Percentiles rank a stretch among this genome's conserved stretches.
phyloP scores from a whole-genome alignment of 2,113 vertebrate species.

The Ceratotherium simum region DNA sequence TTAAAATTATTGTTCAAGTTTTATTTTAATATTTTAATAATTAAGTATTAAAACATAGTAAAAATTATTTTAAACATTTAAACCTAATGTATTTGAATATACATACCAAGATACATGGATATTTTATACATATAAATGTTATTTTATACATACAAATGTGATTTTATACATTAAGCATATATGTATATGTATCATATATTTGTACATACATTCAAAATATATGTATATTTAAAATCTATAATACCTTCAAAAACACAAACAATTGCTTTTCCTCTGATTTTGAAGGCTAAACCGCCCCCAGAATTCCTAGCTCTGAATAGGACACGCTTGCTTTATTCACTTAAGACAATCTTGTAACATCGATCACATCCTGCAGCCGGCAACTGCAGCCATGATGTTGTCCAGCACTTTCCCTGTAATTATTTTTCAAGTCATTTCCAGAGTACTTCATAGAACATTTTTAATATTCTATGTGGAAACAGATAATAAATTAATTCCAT shows the following conservation, averaged over 20 bases:
- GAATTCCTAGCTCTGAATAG: slow-evolving; percentile 42
- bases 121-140: not conserved
- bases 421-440: slow-evolving; percentile 79
- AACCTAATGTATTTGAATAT: not conserved
- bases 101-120: not conserved
- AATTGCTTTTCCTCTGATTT: not conserved
- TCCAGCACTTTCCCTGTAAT: slow-evolving; percentile 61
- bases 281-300: not conserved
- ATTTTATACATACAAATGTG: not conserved
- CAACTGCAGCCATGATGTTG: slow-evolving; percentile 46
- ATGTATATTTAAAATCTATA: not conserved
- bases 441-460: slow-evolving; percentile 70
- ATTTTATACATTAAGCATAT: not conserved
- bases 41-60: not conserved
- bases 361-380: slow-evolving; percentile 59
- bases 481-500: slow-evolving; percentile 50
- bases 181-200: not conserved
- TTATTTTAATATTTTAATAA: slow-evolving; percentile 6
- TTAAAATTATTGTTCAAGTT: not conserved
- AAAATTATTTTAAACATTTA: not conserved
- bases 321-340: slow-evolving; percentile 32
- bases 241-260: not conserved
- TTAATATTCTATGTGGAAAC: slow-evolving; percentile 46
- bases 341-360: slow-evolving; percentile 62
- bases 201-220: not conserved